Conservation (phyloP, 1,140 invertebrate genomes). For the Euura saliciscinereae region DNA sequence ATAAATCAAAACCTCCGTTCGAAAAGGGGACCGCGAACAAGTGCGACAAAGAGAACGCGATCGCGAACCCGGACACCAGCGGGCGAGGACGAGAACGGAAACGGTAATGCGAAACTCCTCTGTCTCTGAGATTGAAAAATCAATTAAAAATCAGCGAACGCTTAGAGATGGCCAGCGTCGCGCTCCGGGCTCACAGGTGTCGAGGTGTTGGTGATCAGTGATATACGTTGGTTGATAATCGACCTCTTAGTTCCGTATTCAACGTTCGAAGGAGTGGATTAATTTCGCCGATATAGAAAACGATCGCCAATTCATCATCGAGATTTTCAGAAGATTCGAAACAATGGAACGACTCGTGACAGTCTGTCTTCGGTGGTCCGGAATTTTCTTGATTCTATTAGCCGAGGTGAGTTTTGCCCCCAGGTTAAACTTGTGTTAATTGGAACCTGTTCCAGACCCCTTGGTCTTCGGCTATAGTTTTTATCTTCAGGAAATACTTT, state of each 20-base stretch:
- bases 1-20: not conserved
- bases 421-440: not conserved
- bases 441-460: no score
- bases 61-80: not conserved
- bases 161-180: not conserved
- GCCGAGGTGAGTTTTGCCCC: not conserved
- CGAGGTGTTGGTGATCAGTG: not conserved
- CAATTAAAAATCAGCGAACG: not conserved
- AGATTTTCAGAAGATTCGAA: not conserved
- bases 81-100: not conserved
- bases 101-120: not conserved
- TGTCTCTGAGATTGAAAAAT: not conserved
- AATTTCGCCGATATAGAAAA: no score
- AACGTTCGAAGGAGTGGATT: not conserved
- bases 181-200: not conserved
- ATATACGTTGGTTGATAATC: not conserved
- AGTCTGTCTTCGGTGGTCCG: not conserved
- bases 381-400: not conserved
- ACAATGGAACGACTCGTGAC: not conserved
- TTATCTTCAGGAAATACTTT: not conserved
- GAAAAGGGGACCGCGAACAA: not conserved
- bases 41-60: not conserved
- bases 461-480: not conserved
- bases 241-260: not conserved
- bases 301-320: not conserved